phyloP scores from a whole-genome alignment of 2,113 vertebrate species.

The Sinocyclocheilus rhinocerous region DNA sequence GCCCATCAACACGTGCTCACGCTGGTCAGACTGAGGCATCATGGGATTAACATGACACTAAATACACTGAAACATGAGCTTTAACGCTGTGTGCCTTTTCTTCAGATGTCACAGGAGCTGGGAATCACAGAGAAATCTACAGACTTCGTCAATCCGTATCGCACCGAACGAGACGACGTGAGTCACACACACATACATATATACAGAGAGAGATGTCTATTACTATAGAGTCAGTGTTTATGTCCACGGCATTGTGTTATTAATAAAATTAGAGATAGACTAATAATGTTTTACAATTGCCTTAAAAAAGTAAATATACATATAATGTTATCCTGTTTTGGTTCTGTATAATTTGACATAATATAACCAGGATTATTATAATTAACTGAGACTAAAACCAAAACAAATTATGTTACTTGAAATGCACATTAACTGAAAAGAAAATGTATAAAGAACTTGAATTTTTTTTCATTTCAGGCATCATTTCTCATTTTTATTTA shows the following conservation, averaged over 20 bases:
- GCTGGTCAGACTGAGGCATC: slow-evolving; percentile 65
- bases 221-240: not conserved
- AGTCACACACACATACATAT: slow-evolving; percentile 46
- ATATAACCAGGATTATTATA: too few relatives aligned
- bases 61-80: not conserved
- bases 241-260: not conserved
- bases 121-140: slow-evolving; percentile 92
- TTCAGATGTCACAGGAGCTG: slow-evolving; percentile 97
- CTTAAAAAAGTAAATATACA: not conserved
- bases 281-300: not conserved
- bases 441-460: too few relatives aligned
- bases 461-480: too few relatives aligned
- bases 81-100: not conserved
- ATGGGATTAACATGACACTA: not conserved
- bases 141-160: slow-evolving; percentile 93
- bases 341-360: too few relatives aligned
- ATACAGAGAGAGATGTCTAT: too few relatives aligned
- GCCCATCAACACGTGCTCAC: slow-evolving; percentile 86
- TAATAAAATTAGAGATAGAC: not conserved
- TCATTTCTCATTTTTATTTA: too few relatives aligned
- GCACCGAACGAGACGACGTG: slow-evolving; percentile 89
- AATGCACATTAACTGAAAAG: too few relatives aligned
- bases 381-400: too few relatives aligned
- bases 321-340: too few relatives aligned
- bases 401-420: too few relatives aligned